Evolutionary conservation across 2,797 vertebrate species (phyloP).

Genomic region (Urosaurus nigricauda): DNA sequence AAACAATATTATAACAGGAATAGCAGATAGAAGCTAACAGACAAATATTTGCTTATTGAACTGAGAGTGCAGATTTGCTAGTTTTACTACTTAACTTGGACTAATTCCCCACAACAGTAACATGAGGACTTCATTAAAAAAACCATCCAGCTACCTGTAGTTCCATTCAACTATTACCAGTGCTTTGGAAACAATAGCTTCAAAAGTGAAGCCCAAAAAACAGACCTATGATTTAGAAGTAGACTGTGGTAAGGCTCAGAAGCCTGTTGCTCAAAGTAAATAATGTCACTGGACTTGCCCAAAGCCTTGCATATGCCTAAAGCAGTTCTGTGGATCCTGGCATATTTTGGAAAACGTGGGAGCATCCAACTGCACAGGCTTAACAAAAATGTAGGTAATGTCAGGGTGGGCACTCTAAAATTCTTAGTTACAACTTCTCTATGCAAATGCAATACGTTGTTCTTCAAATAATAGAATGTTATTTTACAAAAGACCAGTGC

Average conservation of each 20-base stretch:
- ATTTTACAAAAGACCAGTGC: neutral
- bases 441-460: neutral
- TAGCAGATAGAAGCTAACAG: neutral
- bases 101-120: neutral
- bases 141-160: neutral
- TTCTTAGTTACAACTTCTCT: neutral
- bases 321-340: neutral
- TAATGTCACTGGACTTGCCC: neutral
- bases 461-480: neutral
- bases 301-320: neutral
- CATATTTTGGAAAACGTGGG: neutral
- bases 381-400: neutral
- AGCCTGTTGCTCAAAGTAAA: neutral
- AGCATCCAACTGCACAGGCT: slow-evolving; percentile 8
- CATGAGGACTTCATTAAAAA: neutral
- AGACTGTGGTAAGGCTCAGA: neutral
- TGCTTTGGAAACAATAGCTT: neutral
- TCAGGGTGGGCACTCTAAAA: neutral
- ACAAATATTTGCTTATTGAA: neutral
- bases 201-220: neutral
- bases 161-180: neutral
- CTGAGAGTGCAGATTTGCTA: neutral
- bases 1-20: no score
- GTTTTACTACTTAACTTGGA: neutral
- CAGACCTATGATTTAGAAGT: neutral